Evolutionary conservation across 2,888 invertebrate genomes (phyloP), one percentile per base, ranked within the genome.

Genomic region (Margaritifera margaritifera): DNA sequence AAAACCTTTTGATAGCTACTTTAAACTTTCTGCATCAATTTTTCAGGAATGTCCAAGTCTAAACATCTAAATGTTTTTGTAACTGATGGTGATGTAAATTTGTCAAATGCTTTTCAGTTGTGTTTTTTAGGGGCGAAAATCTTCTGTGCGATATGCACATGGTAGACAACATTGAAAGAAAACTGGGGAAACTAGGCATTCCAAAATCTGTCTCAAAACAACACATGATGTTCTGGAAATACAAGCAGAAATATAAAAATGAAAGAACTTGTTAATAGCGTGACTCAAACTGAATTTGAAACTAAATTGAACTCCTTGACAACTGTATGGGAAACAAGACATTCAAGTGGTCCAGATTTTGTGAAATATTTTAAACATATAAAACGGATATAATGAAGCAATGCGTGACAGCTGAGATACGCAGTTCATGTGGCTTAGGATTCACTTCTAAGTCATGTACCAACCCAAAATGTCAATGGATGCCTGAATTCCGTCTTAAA

Each of bases 381-480:
- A 69, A 64, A 31, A 54, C 64, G 24, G 64, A 64, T n/a, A 20
- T 56, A 19, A 64, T 64, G 19, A 60, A 59, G 50, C 54, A 64
- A 4, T 64, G 50, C 15, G 64, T 64, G 64, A 64, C 51, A 19
- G 51, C 69, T 24, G 56, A 69, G 6, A 8, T 64, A 4, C 59
- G 64, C 55, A 22, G 42, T 24, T 54, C 61, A 31, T 55, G 55
- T 56, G 64, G 61, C 31, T 22, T 69, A 11, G 69, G 64, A 42
- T 64, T 62, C 22, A 63, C 63, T 15, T 64, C 68, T 31, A 55
- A 58, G 25, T 59, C 58, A 50, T 68, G 64, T 42, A 64, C 27
- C n/a, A n/a, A n/a, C 22, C 64, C 64, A 54, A 69, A 69, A n/a
- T 65, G 60, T 62, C 15, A 69, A 69, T 42, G 65, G 62, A 61